A percentile compares a stretch with the other conserved stretches of the same genome.
These are phyloP conservation scores for Sanderia malayensis DNA, from an alignment of 30 jellyfish, hydroid and myxozoan species.

Conservation along the genomic window DNA sequence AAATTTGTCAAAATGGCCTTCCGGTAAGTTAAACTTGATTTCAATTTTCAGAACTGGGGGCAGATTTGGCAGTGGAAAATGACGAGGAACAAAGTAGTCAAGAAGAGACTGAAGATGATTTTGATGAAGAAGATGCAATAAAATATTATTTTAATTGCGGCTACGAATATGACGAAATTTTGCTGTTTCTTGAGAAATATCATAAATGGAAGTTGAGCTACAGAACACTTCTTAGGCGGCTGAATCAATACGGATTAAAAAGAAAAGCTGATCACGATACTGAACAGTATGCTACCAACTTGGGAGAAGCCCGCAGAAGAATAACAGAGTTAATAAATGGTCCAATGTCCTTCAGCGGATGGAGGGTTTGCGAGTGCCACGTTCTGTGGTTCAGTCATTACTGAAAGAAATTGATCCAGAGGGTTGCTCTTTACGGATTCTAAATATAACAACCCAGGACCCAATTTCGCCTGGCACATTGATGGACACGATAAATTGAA, in stretches of 20 bases:
- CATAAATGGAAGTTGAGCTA: background rate
- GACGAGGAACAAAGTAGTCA: background rate
- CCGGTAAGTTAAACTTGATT: too few species aligned
- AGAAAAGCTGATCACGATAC: background rate
- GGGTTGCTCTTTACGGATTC: background rate
- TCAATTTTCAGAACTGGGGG: background rate
- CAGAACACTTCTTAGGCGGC: conserved; percentile 13
- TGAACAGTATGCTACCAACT: background rate
- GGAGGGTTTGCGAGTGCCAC: background rate
- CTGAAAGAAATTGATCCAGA: background rate
- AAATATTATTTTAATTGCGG: conserved; percentile 1
- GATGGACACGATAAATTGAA: conserved; percentile 1
- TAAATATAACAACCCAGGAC: background rate
- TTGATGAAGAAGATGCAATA: conserved; percentile 5
- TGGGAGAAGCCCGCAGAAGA: background rate
- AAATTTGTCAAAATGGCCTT: too few species aligned
- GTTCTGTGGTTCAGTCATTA: background rate
- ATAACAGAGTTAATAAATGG: background rate
- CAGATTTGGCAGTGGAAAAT: background rate
- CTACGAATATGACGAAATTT: conserved; percentile 3
- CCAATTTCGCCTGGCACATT: conserved; percentile 1
- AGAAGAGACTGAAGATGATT: background rate
- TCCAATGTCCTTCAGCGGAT: background rate
- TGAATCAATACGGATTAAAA: conserved; percentile 1
- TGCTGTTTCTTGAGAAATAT: background rate